These are phyloP conservation scores for Hydrochoerus hydrochaeris DNA, from an alignment of 2,113 vertebrate species.

Conservation along the genomic window DNA sequence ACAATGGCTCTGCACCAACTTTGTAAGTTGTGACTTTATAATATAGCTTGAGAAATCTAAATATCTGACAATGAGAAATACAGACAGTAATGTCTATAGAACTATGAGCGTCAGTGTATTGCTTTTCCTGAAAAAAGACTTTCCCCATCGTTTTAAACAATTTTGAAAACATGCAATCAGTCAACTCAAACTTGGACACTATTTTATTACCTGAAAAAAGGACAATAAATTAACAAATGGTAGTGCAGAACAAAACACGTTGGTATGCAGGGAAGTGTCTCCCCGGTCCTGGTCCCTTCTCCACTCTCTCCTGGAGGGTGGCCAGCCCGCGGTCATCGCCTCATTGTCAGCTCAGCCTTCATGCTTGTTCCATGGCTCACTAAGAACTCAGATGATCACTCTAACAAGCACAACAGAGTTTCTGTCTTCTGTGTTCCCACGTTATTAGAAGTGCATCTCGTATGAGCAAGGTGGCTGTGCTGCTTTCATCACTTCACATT, in stretches of 20 bases:
- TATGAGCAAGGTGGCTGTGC: background rate
- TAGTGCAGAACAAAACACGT: background rate
- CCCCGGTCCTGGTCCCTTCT: background rate
- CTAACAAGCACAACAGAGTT: background rate
- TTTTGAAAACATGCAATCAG: background rate
- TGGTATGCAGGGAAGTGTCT: slow-evolving; percentile 31
- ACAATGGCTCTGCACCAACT: slow-evolving; percentile 89
- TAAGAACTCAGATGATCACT: background rate
- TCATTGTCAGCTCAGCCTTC: background rate
- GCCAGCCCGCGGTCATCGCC: background rate
- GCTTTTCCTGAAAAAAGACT: background rate
- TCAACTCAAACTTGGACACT: slow-evolving; percentile 7
- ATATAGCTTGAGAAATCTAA: background rate
- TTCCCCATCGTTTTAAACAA: background rate
- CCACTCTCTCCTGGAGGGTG: background rate
- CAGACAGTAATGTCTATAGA: background rate
- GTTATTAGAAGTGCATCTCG: background rate
- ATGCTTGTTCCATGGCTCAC: background rate
- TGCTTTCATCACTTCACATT: background rate
- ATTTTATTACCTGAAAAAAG: background rate
- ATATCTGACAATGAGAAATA: background rate
- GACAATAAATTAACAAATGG: background rate
- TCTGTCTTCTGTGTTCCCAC: background rate
- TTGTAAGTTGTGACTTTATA: slow-evolving; percentile 90
- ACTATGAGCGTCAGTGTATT: accelerated